A percentile compares a stretch with the other conserved stretches of the same genome.
phyloP scores from a whole-genome alignment of 2,797 vertebrate species.

The Pipistrellus pygmaeus region DNA sequence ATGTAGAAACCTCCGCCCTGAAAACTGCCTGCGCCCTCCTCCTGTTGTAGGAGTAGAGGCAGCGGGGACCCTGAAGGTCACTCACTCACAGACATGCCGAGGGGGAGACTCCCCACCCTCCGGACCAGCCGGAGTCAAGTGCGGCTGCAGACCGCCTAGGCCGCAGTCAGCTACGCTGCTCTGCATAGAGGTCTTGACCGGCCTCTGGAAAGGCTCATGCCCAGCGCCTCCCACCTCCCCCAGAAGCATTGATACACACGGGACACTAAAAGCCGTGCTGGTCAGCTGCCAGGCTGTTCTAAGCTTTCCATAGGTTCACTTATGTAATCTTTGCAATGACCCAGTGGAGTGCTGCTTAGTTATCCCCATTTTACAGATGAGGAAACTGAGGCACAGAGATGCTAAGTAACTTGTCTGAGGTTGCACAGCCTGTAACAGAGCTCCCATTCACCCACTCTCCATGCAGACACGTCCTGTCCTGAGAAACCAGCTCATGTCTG shows the following conservation, averaged over 20 bases:
- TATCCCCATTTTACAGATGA: neutral
- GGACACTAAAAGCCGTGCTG: neutral
- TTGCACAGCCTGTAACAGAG: neutral
- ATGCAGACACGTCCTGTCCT: neutral
- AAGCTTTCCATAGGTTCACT: neutral
- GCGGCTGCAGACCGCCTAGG: neutral
- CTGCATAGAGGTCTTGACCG: neutral
- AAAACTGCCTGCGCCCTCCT: neutral
- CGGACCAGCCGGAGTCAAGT: neutral
- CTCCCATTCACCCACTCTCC: neutral
- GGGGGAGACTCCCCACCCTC: neutral
- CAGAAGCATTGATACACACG: neutral
- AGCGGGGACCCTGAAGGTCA: neutral
- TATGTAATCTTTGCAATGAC: neutral
- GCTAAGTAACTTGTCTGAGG: neutral
- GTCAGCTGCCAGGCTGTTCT: neutral
- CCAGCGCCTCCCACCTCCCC: too few species aligned
- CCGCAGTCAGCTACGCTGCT: neutral
- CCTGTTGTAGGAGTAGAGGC: neutral
- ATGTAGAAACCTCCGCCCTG: neutral
- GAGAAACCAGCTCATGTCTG: neutral
- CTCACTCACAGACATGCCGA: rapidly evolving
- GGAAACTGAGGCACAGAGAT: neutral
- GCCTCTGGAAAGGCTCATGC: too few species aligned
- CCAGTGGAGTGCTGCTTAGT: too few species aligned